Percentiles rank a stretch among this genome's conserved stretches.
Conservation (phyloP, 2,113 vertebrate species). For the Zosterops hypoxanthus region DNA sequence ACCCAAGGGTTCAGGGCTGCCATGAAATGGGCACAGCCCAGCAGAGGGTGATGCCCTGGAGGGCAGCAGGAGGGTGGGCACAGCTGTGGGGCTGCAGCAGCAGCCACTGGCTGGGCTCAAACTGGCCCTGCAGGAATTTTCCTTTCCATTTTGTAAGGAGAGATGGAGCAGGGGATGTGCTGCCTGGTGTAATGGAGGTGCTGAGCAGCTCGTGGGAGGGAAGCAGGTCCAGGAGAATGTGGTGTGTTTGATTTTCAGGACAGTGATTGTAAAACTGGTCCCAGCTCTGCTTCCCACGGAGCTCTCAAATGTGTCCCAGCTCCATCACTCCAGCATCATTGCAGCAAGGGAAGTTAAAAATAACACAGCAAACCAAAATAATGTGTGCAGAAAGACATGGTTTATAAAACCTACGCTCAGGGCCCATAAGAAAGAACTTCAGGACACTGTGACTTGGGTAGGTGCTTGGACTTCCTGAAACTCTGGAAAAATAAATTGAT, state of each 20-base stretch:
- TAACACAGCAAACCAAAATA: not conserved
- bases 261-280: not conserved
- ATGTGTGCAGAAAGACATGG: not conserved
- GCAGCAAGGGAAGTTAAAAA: not conserved
- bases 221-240: not conserved
- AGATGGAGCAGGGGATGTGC: not conserved
- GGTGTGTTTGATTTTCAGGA: not conserved
- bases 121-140: not conserved
- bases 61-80: not conserved
- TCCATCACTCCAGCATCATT: not conserved
- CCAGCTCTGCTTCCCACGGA: not conserved
- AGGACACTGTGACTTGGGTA: not conserved
- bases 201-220: not conserved
- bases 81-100: accelerated
- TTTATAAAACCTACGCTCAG: not conserved
- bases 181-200: not conserved
- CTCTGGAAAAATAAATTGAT: not conserved
- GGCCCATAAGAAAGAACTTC: not conserved
- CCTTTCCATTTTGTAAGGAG: not conserved
- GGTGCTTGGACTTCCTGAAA: not conserved
- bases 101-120: not conserved
- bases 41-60: not conserved
- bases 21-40: not conserved
- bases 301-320: not conserved
- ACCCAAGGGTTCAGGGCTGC: too few relatives aligned